A percentile compares a stretch with the other conserved stretches of the same genome.
These are phyloP conservation scores for Cynocephalus volans DNA, from an alignment of 2,113 vertebrate genomes.

Conservation along the genomic window DNA sequence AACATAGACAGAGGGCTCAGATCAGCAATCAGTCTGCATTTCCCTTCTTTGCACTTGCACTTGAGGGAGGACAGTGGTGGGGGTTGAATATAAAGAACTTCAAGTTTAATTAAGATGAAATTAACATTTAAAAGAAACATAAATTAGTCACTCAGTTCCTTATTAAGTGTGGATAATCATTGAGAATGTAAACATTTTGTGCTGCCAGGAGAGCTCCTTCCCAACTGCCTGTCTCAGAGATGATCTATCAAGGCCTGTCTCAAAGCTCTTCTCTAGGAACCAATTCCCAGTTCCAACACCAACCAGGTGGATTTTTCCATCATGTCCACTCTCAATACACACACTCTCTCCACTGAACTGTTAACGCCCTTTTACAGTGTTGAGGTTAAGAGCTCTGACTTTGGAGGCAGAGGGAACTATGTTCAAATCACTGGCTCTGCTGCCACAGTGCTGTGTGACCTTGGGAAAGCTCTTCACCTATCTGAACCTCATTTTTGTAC, in stretches of 20 bases:
- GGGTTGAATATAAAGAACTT: not conserved
- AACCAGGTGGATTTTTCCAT: not conserved
- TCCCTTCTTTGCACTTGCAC: slow-evolving; percentile 33
- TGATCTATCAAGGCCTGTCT: not conserved
- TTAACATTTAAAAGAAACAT: not conserved
- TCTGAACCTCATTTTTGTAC: slow-evolving; percentile 14
- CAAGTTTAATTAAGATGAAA: slow-evolving; percentile 63
- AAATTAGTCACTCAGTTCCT: slow-evolving; percentile 36
- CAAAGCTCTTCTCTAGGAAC: not conserved
- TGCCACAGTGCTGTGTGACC: rapidly evolving
- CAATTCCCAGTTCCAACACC: not conserved
- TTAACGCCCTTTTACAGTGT: not conserved
- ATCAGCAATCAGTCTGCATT: not conserved
- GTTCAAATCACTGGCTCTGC: not conserved
- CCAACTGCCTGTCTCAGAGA: not conserved
- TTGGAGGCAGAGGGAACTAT: not conserved
- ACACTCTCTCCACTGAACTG: not conserved
- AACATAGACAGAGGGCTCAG: not conserved
- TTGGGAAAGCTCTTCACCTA: not conserved
- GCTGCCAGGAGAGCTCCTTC: not conserved
- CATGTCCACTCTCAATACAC: too few relatives aligned
- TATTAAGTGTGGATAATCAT: slow-evolving; percentile 5
- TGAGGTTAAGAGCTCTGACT: not conserved
- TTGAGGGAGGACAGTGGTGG: not conserved
- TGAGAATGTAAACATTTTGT: not conserved